Evolutionary conservation across 1,140 invertebrate genomes (phyloP), one percentile per base, ranked within the genome.

Genomic region (Formica exsecta): DNA sequence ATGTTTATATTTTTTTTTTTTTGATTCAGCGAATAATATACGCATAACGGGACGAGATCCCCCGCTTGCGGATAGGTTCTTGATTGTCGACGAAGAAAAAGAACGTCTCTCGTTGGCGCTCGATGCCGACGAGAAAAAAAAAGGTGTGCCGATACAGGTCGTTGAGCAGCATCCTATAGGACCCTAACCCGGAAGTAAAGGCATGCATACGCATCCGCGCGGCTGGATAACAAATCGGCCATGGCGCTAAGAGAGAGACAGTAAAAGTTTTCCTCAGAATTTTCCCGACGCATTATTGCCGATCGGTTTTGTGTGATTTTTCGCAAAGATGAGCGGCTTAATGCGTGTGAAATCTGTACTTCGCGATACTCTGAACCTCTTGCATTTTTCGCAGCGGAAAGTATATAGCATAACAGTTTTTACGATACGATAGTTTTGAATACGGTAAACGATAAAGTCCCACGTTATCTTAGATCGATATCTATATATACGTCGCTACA

Each of bases 181-280:
- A 76, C 84, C 85, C 89, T 90, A 92, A 93, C 91, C 93, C 92
- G 93, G 93, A 94, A 94, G 92, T 91, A 93, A 92, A 94, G 90
- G 93, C 92, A 93, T 91, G 93, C 92, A 93, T 92, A 93, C 89
- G 92, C 93, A 92, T 94, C 92, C 94, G 93, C 94, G 92, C 93
- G 93, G 92, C 91, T 94, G 92, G 92, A 93, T 94, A 94, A 93
- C 93, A 94, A 94, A 93, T 94, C 93, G 94, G 92, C 93, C 94
- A 94, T 94, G 90, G 93, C 92, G 92, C 93, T 94, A 93, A 74
- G 71, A 61, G 71, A 74, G 71, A 59, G 93, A 92, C 93, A 93
- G 94, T 94, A 92, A 94, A 94, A 94, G 90, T 91, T 91, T 91
- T 90, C 86, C 90, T 89, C 85, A 77, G 70, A 89, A 86, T 88